These are phyloP conservation scores for Gonocerus acuteangulatus DNA, from an alignment of 2,888 invertebrate genomes.

Conservation along the genomic window DNA sequence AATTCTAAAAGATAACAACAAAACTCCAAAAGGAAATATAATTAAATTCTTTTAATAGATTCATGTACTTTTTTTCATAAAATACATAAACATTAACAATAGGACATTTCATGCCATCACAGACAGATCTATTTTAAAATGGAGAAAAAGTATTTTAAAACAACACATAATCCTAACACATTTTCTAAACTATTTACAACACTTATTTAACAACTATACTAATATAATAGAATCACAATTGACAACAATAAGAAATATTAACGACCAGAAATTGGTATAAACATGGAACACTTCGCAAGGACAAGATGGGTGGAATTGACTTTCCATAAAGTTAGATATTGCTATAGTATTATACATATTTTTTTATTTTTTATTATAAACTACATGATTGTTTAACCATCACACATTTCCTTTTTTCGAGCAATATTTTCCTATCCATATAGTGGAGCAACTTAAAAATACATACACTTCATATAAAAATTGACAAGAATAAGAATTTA, in stretches of 20 bases:
- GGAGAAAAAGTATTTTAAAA: constrained; percentile 26
- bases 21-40: too few species aligned
- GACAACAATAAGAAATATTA: constrained; percentile 28
- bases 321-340: constrained; percentile 25
- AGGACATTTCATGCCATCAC: constrained; percentile 31
- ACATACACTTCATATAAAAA: constrained; percentile 11
- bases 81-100: constrained; percentile 30
- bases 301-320: constrained; percentile 26
- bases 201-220: constrained; percentile 22
- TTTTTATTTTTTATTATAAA: constrained; percentile 15
- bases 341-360: constrained; percentile 23
- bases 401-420: constrained; percentile 26
- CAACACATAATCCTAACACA: constrained; percentile 24
- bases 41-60: constrained; percentile 4
- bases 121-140: constrained; percentile 30
- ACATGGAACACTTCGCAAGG: constrained; percentile 25
- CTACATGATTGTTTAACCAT: constrained; percentile 28
- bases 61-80: constrained; percentile 25
- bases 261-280: constrained; percentile 19
- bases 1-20: too few species aligned
- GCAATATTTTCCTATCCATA: constrained; percentile 25
- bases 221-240: constrained; percentile 29
- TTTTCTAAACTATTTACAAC: constrained; percentile 27
- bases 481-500: constrained; percentile 17
- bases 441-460: constrained; percentile 21